Conservation (phyloP, 1,140 invertebrate genomes). For the Hycleus cichorii region DNA sequence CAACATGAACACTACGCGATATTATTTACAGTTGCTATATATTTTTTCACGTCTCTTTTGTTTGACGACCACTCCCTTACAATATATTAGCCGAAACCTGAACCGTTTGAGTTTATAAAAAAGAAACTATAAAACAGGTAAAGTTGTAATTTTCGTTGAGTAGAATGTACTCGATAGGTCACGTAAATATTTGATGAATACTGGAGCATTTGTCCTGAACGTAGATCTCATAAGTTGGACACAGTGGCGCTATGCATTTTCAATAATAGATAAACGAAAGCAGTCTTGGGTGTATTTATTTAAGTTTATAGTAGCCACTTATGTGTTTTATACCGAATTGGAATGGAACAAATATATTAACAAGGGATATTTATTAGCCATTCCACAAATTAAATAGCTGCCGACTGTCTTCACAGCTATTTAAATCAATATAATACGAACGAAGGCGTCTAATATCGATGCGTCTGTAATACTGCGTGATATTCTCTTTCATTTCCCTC, state of each 20-base stretch:
- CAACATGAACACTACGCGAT: too few species aligned
- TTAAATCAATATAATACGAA: background rate
- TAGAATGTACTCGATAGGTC: conserved; percentile 18
- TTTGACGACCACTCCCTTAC: too few species aligned
- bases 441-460: too few species aligned
- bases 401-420: background rate
- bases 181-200: conserved; percentile 23
- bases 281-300: conserved; percentile 19
- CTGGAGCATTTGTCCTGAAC: conserved; percentile 19
- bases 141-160: too few species aligned
- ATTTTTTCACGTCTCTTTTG: too few species aligned
- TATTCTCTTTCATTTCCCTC: too few species aligned
- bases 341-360: background rate
- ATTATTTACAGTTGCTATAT: too few species aligned
- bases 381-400: background rate
- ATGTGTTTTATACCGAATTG: background rate
- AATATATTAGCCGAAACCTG: too few species aligned
- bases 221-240: conserved; percentile 20
- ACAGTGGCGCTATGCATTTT: conserved; percentile 18
- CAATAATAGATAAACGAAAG: conserved; percentile 23
- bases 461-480: too few species aligned
- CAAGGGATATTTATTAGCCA: background rate
- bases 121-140: too few species aligned
- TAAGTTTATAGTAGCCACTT: background rate
- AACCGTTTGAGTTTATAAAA: too few species aligned